Percentiles rank a stretch among this genome's conserved stretches.
These are phyloP conservation scores for Cantharis flavilabris DNA, from an alignment of 2,888 invertebrate genomes.

Conservation along the genomic window DNA sequence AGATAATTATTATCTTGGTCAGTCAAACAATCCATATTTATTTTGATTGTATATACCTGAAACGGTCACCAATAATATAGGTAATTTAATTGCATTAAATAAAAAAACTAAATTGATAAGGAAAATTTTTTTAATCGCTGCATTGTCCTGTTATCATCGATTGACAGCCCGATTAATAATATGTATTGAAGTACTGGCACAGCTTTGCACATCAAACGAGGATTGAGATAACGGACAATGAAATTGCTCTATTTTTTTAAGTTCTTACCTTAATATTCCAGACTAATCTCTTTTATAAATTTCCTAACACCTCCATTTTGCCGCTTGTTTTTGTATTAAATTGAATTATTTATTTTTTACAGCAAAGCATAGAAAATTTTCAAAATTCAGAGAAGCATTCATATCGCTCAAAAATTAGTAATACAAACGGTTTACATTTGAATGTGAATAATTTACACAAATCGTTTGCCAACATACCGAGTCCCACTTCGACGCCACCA, in stretches of 20 bases:
- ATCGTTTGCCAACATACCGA: neutral
- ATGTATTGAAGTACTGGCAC: neutral
- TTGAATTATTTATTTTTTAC: neutral
- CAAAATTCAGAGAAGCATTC: constrained; percentile 22
- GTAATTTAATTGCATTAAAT: neutral
- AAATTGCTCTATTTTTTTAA: neutral
- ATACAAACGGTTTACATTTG: constrained; percentile 30
- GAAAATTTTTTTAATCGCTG: neutral
- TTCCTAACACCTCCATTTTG: too few relatives aligned
- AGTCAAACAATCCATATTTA: neutral
- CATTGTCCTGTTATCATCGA: neutral
- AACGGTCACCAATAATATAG: too few relatives aligned
- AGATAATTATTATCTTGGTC: neutral
- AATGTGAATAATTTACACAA: constrained; percentile 27
- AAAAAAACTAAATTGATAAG: neutral
- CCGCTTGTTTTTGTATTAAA: too few relatives aligned
- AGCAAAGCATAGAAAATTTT: constrained; percentile 24
- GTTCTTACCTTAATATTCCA: too few relatives aligned
- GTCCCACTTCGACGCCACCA: constrained; percentile 16
- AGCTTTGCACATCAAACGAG: neutral
- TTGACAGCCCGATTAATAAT: neutral
- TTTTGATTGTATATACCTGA: too few relatives aligned
- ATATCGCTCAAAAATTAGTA: constrained; percentile 31
- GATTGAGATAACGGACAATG: neutral
- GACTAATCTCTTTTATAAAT: too few relatives aligned